Evolutionary conservation across 1,140 invertebrate species (phyloP).

Genomic region (Ceratitis capitata): DNA sequence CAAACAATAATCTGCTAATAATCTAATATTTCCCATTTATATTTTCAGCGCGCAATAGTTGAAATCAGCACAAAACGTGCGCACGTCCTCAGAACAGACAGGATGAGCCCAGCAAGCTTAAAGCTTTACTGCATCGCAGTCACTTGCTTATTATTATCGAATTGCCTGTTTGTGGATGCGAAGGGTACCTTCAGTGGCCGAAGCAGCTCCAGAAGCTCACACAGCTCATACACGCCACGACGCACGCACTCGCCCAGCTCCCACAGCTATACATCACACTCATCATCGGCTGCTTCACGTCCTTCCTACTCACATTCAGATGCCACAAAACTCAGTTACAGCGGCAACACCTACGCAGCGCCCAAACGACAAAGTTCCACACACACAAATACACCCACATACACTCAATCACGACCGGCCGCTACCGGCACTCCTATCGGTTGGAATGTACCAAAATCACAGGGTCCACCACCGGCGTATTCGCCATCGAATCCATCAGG

Average conservation of each 20-base stretch:
- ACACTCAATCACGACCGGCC: conserved; percentile 15
- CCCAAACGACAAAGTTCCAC: neutral
- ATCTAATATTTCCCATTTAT: neutral
- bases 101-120: neutral
- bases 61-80: neutral
- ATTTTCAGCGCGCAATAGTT: neutral
- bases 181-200: conserved; percentile 52
- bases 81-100: too few relatives aligned
- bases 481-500: conserved; percentile 52
- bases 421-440: conserved; percentile 49
- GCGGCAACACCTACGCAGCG: conserved; percentile 39
- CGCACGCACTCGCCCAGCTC: conserved; percentile 39
- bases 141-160: neutral
- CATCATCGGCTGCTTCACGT: conserved; percentile 44
- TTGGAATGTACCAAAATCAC: conserved; percentile 59
- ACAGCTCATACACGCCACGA: conserved; percentile 44
- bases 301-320: conserved; percentile 49
- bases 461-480: conserved; percentile 59
- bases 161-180: conserved; percentile 45
- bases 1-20: too few relatives aligned
- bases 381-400: neutral
- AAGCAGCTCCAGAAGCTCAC: conserved; percentile 43
- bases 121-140: neutral
- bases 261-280: conserved; percentile 49
- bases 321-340: conserved; percentile 52